phyloP scores from a whole-genome alignment of 1,140 invertebrate species.

The Cylas formicarius region DNA sequence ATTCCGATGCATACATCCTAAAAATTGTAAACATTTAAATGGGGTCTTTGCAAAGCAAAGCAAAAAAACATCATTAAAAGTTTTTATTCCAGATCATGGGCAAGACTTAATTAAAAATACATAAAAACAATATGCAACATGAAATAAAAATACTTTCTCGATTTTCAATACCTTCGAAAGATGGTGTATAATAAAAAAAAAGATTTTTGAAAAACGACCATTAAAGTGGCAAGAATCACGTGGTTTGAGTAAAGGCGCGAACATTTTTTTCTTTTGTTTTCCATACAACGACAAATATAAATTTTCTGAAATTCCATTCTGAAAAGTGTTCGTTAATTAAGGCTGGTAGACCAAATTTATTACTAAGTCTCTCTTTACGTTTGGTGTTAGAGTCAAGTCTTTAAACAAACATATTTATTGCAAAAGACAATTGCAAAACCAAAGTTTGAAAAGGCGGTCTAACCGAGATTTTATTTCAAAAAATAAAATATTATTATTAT shows the following conservation, averaged over 20 bases:
- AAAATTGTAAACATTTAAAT: too few species aligned
- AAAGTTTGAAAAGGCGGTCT: too few species aligned
- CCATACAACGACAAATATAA: conserved; percentile 4
- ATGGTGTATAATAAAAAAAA: conserved; percentile 7
- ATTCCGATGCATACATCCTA: too few species aligned
- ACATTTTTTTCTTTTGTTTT: background rate
- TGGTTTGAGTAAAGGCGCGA: conserved; percentile 5
- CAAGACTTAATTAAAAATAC: conserved; percentile 5
- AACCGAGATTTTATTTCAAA: too few species aligned
- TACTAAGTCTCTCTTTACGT: too few species aligned
- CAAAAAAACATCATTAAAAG: conserved; percentile 4
- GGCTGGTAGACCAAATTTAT: conserved; percentile 10
- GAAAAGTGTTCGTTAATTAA: conserved; percentile 10
- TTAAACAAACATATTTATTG: too few species aligned
- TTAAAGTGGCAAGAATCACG: background rate
- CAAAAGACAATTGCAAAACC: too few species aligned
- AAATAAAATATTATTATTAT: too few species aligned
- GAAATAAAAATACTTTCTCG: conserved; percentile 1
- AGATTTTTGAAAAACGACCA: background rate
- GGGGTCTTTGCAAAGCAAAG: too few species aligned
- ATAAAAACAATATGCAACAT: conserved; percentile 2
- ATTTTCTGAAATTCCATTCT: background rate
- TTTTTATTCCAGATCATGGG: conserved; percentile 5
- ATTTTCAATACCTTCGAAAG: conserved; percentile 2
- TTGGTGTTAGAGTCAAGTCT: too few species aligned